phyloP scores from a whole-genome alignment of 2,113 vertebrate genomes.

The Amia ocellicauda region DNA sequence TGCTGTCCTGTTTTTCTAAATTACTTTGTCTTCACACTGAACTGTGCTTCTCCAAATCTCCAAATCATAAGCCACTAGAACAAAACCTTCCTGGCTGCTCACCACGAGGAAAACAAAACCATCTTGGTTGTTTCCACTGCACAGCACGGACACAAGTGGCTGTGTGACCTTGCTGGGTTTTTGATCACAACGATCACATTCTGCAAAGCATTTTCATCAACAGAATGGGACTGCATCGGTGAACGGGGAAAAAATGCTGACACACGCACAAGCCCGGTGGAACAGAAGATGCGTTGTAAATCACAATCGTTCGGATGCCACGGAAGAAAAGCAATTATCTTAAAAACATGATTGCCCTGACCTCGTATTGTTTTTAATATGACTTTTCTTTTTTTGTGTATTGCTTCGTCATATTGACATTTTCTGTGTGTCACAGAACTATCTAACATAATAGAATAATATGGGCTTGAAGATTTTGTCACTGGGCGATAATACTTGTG shows the following conservation, averaged over 20 bases:
- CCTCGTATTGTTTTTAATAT: too few species aligned
- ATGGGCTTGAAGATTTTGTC: too few species aligned
- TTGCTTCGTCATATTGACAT: too few species aligned
- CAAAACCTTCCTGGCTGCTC: not conserved
- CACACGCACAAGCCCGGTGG: constrained; percentile 11
- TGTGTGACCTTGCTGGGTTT: constrained; percentile 26
- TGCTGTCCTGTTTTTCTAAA: too few species aligned
- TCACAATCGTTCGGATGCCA: constrained; percentile 4
- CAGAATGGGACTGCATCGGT: constrained; percentile 11
- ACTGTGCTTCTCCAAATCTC: not conserved
- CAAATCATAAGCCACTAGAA: not conserved
- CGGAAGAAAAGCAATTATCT: too few species aligned
- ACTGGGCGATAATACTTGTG: too few species aligned
- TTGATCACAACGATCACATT: constrained; percentile 17
- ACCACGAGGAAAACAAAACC: not conserved
- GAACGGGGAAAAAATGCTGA: constrained; percentile 20
- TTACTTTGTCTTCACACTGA: not conserved
- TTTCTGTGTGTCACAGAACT: too few species aligned
- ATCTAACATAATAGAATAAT: too few species aligned
- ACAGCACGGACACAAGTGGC: not conserved
- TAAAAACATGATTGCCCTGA: too few species aligned
- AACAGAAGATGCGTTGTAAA: constrained; percentile 3
- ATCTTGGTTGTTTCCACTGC: not conserved
- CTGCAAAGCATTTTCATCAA: constrained; percentile 24
- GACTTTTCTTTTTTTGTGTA: too few species aligned